Evolutionary conservation across 1,140 invertebrate genomes (phyloP).

Genomic region (Berghia stephanieae): DNA sequence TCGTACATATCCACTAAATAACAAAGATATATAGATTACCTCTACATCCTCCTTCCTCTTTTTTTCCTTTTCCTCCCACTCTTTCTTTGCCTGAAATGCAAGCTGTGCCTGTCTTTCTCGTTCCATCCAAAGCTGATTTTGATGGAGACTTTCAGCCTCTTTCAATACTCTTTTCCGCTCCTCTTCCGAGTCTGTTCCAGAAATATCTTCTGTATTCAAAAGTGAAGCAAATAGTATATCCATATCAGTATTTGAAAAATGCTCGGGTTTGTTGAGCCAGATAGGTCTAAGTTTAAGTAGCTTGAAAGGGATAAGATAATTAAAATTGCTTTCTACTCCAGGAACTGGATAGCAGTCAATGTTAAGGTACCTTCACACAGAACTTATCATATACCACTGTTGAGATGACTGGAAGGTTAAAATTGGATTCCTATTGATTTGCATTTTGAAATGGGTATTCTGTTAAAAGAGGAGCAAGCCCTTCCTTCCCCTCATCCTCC

Average conservation of each 20-base stretch:
- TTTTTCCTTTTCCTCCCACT: slow-evolving; percentile 47
- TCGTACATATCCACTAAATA: background rate
- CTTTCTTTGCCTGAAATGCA: slow-evolving; percentile 44
- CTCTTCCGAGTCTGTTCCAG: slow-evolving; percentile 24
- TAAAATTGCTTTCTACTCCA: background rate
- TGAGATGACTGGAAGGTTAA: no score
- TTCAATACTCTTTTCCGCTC: slow-evolving; percentile 32
- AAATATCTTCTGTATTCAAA: background rate
- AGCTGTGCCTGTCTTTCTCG: slow-evolving; percentile 46
- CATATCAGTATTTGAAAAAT: background rate
- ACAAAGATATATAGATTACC: slow-evolving; percentile 20
- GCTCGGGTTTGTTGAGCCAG: background rate
- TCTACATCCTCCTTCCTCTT: slow-evolving; percentile 47
- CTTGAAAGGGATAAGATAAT: background rate
- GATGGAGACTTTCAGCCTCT: slow-evolving; percentile 40
- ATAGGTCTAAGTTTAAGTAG: background rate
- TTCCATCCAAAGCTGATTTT: slow-evolving; percentile 49
- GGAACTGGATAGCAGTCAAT: background rate
- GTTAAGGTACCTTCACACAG: no score
- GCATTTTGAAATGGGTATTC: no score
- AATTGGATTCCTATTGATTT: no score
- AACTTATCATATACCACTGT: no score
- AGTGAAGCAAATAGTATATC: background rate
- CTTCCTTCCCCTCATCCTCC: no score
- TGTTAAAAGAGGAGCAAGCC: no score